phyloP scores from a whole-genome alignment of 2,797 vertebrate genomes.

The Tokudaia muenninki region DNA sequence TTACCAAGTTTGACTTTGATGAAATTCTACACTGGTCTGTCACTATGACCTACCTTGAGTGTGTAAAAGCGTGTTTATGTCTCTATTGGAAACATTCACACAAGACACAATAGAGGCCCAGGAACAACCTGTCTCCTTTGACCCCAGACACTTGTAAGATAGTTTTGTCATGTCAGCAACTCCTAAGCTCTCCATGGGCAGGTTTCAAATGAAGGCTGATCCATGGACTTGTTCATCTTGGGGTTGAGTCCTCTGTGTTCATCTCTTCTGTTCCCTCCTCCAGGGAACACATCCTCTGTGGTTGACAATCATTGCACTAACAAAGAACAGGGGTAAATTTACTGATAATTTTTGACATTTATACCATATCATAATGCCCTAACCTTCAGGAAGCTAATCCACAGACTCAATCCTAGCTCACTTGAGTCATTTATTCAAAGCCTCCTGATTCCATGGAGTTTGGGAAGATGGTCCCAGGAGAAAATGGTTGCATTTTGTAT shows the following conservation, averaged over 20 bases:
- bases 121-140: too few relatives aligned
- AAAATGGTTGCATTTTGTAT: background rate
- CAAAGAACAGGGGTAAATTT: background rate
- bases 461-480: too few relatives aligned
- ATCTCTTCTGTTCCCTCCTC: background rate
- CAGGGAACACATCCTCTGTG: background rate
- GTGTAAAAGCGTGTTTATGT: background rate
- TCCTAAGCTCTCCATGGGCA: too few relatives aligned
- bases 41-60: background rate
- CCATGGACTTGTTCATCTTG: background rate
- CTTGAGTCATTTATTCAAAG: background rate
- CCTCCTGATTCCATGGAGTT: background rate
- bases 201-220: too few relatives aligned
- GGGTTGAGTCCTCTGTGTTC: background rate
- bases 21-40: background rate
- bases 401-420: background rate
- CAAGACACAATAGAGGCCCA: background rate
- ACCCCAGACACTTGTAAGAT: background rate
- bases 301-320: background rate
- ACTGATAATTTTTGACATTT: background rate
- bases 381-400: background rate
- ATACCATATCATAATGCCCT: too few relatives aligned
- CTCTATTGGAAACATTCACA: background rate
- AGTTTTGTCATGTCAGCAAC: too few relatives aligned
- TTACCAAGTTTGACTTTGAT: background rate